phyloP scores from a whole-genome alignment of 2,113 vertebrate species.

The Xenotilapia flavipinnis region DNA sequence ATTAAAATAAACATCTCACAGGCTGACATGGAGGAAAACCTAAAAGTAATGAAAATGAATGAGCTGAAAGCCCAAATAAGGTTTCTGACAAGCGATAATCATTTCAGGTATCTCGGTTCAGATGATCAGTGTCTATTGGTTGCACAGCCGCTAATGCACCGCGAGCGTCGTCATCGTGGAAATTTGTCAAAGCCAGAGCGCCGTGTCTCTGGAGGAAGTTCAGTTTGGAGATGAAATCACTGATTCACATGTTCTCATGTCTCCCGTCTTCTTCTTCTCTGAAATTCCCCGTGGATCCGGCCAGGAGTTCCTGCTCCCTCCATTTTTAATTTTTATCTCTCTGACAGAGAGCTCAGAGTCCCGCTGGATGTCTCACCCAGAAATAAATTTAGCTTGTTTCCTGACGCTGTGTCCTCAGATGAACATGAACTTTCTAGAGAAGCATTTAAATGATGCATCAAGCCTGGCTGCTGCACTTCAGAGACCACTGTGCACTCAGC shows the following conservation, averaged over 20 bases:
- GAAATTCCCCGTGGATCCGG: not conserved
- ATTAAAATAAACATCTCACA: not conserved
- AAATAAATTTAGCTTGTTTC: not conserved
- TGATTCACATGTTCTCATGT: not conserved
- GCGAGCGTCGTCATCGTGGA: accelerated
- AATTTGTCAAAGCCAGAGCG: not conserved
- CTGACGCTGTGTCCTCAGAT: not conserved
- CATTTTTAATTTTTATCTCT: not conserved
- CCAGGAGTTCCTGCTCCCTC: not conserved
- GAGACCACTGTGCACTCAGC: not conserved
- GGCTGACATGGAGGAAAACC: not conserved
- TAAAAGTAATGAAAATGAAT: not conserved
- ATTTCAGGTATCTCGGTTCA: not conserved
- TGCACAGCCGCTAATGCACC: not conserved
- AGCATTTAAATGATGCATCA: slow-evolving; percentile 7
- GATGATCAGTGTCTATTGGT: not conserved
- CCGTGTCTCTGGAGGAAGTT: not conserved
- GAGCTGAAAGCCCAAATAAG: not conserved
- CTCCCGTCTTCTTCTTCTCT: not conserved
- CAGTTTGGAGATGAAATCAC: not conserved
- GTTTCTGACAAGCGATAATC: not conserved
- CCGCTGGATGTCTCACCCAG: not conserved
- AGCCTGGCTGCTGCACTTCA: not conserved
- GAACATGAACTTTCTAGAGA: not conserved
- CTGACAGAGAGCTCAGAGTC: not conserved